Evolutionary conservation across 1,140 invertebrate genomes (phyloP), one percentile per base, ranked within the genome.

Genomic region (Harlomillsia oculata): DNA sequence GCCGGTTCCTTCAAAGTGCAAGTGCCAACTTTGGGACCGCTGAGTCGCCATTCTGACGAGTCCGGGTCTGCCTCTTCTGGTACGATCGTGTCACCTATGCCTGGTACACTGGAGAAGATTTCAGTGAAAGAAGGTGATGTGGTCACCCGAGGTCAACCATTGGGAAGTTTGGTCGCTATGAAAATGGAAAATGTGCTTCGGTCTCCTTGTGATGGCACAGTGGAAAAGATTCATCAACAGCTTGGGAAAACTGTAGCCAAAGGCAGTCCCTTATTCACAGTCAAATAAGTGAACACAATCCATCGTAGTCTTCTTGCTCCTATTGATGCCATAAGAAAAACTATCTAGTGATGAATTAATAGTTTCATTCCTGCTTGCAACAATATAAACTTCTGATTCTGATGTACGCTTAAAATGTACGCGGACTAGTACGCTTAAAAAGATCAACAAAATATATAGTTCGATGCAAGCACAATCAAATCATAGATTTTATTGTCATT

Each of bases 101-200:
- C 95, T 1, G 96, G 96, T 14, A 82, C 97, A 14, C 75, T 99
- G 18, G 92, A 97, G 63, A 92, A 91, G 72, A 74, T 99, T 32
- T 75, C 88, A 18, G 89, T 97, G 0, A 78, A 80, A 53, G 72
- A 77, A 18, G 92, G 90, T 3, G 80, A 88, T 63, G 51, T 59
- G n/a, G 87, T 97, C 1, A 80, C 81, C 58, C 77, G 80, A 69
- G 91, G 89, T 1, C 86, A 96, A 70, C 80, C 88, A 1, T 71
- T 97, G 0, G 79, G 94, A 34, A 84, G 94, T 37, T 83, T 97
- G 67, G 90, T 94, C 56, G 96, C 96, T 8, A 99, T 99, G 96
- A 99, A 99, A 78, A 99, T 99, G 96, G 96, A 99, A 77, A 84
- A 94, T 72, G 80, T 93, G 1, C 82, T 97, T 3, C 83, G 84